Evolutionary conservation across 2,888 invertebrate genomes (phyloP), one percentile per base, ranked within the genome.

Genomic region (Muscina levida): DNA sequence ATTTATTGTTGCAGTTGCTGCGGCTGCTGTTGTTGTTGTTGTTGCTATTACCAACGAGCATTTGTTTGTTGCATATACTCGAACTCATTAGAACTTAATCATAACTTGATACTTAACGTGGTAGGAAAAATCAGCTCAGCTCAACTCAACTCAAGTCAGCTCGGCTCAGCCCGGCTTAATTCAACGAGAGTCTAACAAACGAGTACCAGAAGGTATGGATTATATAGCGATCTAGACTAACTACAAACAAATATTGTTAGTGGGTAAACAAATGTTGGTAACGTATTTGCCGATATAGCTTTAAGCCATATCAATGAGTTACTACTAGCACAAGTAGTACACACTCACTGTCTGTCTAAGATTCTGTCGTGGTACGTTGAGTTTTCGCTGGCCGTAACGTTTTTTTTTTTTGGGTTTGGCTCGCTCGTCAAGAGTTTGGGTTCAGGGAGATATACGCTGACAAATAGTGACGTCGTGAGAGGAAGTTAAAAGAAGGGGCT

Each of bases 71-170:
- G 62, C 42, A 62, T 13, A 39, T 72, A 70, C 39, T 59, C 44
- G 31, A 74, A 77, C 81, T 77, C 68, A 81, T 81, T 81, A 81
- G 81, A 81, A 81, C 77, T 81, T 81, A 77, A 81, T 81, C 81
- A 81, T 77, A 81, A 81, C 80, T 56, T 71, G 71, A 73, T 77
- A 68, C n/a, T 71, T 67, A 66, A 56, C 57, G 70, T n/a, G 70
- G 48, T 48, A 48, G 57, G 24, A 51, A 70, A 72, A 72, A 39
- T 62, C 59, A 57, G 42, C n/a, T 65, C 46, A 51, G 10, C 17
- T 42, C 44, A 62, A 62, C 39, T 71, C 1, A 31, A 57, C 22
- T 17, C 48, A 71, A 17, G 56, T 19, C 37, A 26, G 11, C 56
- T 56, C 56, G 15, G 26, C 26, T 24, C 13, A 26, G 3, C 2